Base-by-base conservation (phyloP, 2,797 vertebrate genomes). In the Pempheris klunzingeri region DNA sequence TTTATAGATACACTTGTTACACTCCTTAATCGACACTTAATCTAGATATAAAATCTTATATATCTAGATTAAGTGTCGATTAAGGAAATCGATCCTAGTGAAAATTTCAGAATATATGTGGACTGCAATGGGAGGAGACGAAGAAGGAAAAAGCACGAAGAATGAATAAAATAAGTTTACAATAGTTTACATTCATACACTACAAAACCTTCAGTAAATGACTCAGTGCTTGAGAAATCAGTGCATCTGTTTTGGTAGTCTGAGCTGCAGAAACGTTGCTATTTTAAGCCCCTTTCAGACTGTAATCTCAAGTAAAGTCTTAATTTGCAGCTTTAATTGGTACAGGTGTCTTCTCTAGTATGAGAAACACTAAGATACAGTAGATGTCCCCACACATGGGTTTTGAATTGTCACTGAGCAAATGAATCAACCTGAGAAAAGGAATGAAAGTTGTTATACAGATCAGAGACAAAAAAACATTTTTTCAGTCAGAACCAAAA, bases 401-500 rank as follows among this genome's bases (percentile, higher is more conserved):
- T 26, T 49, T 49, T 59, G 4, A 39, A n/a, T 60, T 60, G 52
- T 39, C 26, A 34, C 2, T 28, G 12, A 63, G n/a, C 3, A 36
- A 41, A 47, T n/a, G 8, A 52, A 53, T 47, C 3, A 18, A 32
- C 24, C n/a, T 14, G n/a, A 49, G 15, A 58, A 22, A 20, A 7
- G n/a, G 24, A 32, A 55, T 52, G 10, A 44, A 26, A 2, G 15
- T 24, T 50, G 1, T 22, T 68, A 17, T 24, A 8, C 7, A 57
- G 4, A 39, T 36, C 14, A 38, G 15, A 63, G 30, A 24, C 34
- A 2, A 64, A 49, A 65, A 39, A 55, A 34, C 3, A 7, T 53
- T 28, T 38, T 49, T 49, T 63, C 34, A 74, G 30, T 49, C 38
- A 47, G 32, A 66, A 46, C 13, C 15, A 10, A 69, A 15, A 26